Percentiles rank a stretch among this genome's conserved stretches.
phyloP scores from a whole-genome alignment of 2,113 vertebrate genomes.

The Catharus fuscescens region DNA sequence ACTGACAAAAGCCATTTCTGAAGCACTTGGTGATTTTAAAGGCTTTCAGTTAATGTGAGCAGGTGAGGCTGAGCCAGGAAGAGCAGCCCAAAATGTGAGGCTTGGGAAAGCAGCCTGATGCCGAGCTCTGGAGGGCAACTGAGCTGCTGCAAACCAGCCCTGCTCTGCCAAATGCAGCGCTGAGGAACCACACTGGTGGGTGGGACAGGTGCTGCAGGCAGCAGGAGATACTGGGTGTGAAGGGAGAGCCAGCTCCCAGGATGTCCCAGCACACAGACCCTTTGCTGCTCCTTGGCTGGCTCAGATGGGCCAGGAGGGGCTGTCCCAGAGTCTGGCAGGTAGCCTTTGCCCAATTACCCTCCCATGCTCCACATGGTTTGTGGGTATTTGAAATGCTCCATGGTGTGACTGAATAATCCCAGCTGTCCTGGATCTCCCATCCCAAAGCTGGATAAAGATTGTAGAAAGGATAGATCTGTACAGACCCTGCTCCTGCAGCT shows the following conservation, averaged over 20 bases:
- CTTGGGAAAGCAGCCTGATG: neutral
- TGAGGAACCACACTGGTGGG: neutral
- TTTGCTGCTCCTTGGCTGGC: neutral
- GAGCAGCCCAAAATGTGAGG: neutral
- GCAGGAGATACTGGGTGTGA: neutral
- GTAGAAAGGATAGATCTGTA: neutral
- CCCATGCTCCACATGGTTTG: neutral
- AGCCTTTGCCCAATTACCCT: neutral
- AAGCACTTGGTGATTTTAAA: neutral
- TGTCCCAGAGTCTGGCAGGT: neutral
- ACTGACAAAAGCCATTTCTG: neutral
- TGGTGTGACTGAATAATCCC: neutral
- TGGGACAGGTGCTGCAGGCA: neutral
- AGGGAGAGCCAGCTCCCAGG: fast-evolving
- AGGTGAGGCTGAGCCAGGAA: neutral
- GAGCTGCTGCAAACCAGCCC: neutral
- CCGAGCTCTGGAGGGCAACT: neutral
- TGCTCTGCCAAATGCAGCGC: neutral
- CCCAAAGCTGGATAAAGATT: neutral
- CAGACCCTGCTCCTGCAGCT: neutral
- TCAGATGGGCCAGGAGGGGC: neutral
- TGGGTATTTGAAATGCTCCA: neutral
- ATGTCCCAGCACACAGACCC: neutral
- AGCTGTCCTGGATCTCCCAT: neutral
- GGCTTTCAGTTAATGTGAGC: neutral